Percentiles rank a stretch among this genome's conserved stretches.
Conservation (phyloP, 2,888 invertebrate genomes). For the Callyntrura guangdongensis region DNA sequence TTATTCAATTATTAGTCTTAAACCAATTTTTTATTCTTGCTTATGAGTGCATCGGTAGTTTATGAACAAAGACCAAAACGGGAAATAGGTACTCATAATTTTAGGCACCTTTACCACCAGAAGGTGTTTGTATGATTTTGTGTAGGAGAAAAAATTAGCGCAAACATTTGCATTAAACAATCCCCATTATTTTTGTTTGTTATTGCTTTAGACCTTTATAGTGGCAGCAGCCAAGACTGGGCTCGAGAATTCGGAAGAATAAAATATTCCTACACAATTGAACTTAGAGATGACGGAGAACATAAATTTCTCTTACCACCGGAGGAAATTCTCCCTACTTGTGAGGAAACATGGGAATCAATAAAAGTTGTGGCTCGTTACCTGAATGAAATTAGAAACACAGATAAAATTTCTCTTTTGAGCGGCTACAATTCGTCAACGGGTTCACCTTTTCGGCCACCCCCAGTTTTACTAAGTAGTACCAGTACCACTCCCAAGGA, state of each 20-base stretch:
- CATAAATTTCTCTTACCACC: constrained; percentile 81
- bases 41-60: too few species aligned
- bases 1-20: too few species aligned
- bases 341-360: constrained; percentile 83
- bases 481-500: constrained; percentile 38
- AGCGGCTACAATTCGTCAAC: constrained; percentile 25
- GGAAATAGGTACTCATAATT: too few species aligned
- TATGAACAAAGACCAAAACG: too few species aligned
- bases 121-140: too few species aligned
- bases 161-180: too few species aligned
- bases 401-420: constrained; percentile 19
- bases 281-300: constrained; percentile 81
- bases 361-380: constrained; percentile 81
- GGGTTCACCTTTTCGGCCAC: constrained; percentile 9
- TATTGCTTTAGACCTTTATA: constrained; percentile 78
- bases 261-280: constrained; percentile 82
- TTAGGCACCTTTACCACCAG: too few species aligned
- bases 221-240: constrained; percentile 83
- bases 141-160: too few species aligned
- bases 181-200: too few species aligned
- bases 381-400: constrained; percentile 52
- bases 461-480: constrained; percentile 13
- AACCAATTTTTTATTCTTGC: too few species aligned
- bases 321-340: constrained; percentile 80
- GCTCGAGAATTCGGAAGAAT: constrained; percentile 79